Base-by-base conservation (phyloP, 2,113 vertebrate genomes). In the Poicephalus gulielmi region DNA sequence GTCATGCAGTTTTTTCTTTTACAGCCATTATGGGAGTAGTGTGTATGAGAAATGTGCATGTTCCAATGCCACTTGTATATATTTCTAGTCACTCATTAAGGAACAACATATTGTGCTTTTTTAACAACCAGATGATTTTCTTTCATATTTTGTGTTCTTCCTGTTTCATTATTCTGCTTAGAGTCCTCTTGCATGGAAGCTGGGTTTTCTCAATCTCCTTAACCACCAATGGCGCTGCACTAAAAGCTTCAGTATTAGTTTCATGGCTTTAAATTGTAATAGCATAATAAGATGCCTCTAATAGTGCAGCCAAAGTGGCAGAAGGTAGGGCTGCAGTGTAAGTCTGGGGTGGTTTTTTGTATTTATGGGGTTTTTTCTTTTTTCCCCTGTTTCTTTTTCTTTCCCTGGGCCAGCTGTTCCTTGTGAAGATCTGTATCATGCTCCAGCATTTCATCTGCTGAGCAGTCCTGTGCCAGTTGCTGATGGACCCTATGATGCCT, bases 311-410 rank as follows among this genome's bases (percentile, higher is more conserved):
- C 10, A 22, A 30, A 55, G 84, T 63, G 69, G 52, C 35, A 83
- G 82, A 53, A 68, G 57, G 11, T 4, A 35, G 14, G 12, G 11
- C 27, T 62, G 59, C 25, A 18, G 1, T 20, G 18, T 7, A 22
- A 83, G 8, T 17, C 25, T 41, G 53, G 7, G 5, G 9, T 7
- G 6, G 0, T 0, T 55, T 63, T 49, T 30, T 47, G 7, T 43
- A 13, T 47, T 41, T 15, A 16, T 6, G 33, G 31, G 31, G 12
- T 7, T 14, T 23, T 23, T 41, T 18, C 16, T 12, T 17, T 17
- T 33, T 13, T 5, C 9, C 13, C 7, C 3, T 23, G 6, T 35
- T 3, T 5, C 6, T 15, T 8, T 19, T 25, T 35, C 3, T 28
- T 43, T 6, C 4, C 24, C 10, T 2, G 6, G 30, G 4, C 31